These are phyloP conservation scores for Ganaspis sp. DNA, from an alignment of 1,140 invertebrate genomes.

Conservation along the genomic window DNA sequence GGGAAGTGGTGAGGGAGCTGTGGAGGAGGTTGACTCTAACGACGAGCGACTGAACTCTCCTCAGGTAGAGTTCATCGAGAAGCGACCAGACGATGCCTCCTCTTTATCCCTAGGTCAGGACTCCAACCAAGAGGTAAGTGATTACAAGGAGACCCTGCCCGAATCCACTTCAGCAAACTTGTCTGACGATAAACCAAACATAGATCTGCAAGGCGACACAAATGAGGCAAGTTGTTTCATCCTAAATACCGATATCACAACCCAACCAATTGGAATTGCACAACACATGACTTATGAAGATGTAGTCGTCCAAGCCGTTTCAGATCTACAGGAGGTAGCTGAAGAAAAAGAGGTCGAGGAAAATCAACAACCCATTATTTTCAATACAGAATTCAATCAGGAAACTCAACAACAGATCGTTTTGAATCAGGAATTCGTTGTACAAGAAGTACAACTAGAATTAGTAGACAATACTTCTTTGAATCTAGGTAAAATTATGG, in stretches of 20 bases:
- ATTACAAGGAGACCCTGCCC: constrained; percentile 74
- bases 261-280: constrained; percentile 43
- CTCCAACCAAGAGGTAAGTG: constrained; percentile 75
- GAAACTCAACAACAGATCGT: constrained; percentile 28
- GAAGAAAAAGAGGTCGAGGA: constrained; percentile 33
- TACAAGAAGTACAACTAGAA: neutral
- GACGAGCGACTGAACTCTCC: constrained; percentile 68
- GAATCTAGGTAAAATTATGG: neutral
- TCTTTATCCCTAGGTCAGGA: constrained; percentile 70
- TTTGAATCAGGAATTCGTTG: neutral
- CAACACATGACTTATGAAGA: neutral
- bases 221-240: constrained; percentile 62
- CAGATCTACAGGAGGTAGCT: neutral
- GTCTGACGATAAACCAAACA: constrained; percentile 76
- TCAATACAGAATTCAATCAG: constrained; percentile 18
- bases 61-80: constrained; percentile 57
- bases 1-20: constrained; percentile 70
- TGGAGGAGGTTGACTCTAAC: constrained; percentile 72
- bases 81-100: constrained; percentile 66
- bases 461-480: neutral
- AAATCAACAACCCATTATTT: constrained; percentile 11
- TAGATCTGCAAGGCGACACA: constrained; percentile 71
- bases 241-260: constrained; percentile 56
- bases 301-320: neutral
- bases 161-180: constrained; percentile 74